Conservation (phyloP, 2,888 invertebrate genomes). For the Cyclophora punctaria region DNA sequence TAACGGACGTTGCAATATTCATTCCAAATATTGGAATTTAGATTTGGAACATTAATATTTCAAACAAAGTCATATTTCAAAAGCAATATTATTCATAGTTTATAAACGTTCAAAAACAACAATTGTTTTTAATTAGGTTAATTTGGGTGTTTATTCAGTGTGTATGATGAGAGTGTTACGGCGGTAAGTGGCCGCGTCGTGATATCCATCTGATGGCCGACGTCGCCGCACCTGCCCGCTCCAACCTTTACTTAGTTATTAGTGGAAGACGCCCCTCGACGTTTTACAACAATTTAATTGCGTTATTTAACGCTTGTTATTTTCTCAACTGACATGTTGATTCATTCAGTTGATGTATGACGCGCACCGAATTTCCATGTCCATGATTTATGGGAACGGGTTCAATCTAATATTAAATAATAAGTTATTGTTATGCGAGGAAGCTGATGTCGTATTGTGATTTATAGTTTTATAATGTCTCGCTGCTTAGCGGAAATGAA, state of each 20-base stretch:
- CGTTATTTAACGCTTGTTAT: constrained; percentile 58
- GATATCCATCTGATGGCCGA: constrained; percentile 44
- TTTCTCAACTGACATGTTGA: constrained; percentile 33
- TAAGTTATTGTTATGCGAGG: no score
- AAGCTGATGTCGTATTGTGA: no score
- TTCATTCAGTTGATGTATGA: constrained; percentile 28
- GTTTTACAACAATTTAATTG: constrained; percentile 60
- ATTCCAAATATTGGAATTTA: no score
- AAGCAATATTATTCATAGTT: no score
- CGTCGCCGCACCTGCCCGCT: constrained; percentile 46
- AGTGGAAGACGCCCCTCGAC: constrained; percentile 46
- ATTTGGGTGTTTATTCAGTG: constrained; percentile 54
- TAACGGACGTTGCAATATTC: no score
- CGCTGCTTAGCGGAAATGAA: no score
- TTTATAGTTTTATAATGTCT: no score
- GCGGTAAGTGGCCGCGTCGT: constrained; percentile 53
- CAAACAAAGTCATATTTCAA: no score
- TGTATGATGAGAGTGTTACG: constrained; percentile 49
- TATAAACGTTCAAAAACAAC: not conserved
- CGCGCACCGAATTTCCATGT: constrained; percentile 20
- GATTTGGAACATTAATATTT: no score
- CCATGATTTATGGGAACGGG: no score
- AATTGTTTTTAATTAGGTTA: constrained; percentile 29
- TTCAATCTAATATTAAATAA: constrained; percentile 5
- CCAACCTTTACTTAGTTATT: constrained; percentile 56